phyloP scores from a whole-genome alignment of 2,113 vertebrate species.

The Mugil cephalus region DNA sequence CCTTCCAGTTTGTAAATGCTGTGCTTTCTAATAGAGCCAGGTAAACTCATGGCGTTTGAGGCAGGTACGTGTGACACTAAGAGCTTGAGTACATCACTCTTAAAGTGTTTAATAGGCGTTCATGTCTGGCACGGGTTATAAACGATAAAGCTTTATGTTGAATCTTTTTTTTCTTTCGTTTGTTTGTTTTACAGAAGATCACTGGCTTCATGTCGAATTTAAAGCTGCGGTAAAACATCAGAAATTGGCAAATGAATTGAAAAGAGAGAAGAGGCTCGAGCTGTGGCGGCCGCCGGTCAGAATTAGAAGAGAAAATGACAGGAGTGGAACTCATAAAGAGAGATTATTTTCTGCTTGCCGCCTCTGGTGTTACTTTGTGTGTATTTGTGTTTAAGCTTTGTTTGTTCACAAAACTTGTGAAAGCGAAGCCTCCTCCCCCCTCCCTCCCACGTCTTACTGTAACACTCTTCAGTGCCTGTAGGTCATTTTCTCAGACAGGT shows the following conservation, averaged over 20 bases:
- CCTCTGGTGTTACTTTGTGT: not conserved
- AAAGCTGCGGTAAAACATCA: not conserved
- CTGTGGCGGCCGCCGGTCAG: slow-evolving; percentile 13
- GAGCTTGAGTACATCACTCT: slow-evolving; percentile 2
- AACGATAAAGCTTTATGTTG: slow-evolving; percentile 11
- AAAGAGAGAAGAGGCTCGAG: too few species aligned
- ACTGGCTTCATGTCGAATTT: not conserved
- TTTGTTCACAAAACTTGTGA: slow-evolving; percentile 32
- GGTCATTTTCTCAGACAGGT: slow-evolving; percentile 35
- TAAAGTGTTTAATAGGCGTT: slow-evolving; percentile 37
- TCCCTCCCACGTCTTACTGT: not conserved
- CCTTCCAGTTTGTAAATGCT: slow-evolving; percentile 58
- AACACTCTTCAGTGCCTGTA: not conserved
- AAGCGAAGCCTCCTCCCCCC: slow-evolving; percentile 29
- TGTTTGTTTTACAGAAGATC: not conserved
- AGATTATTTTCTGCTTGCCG: not conserved
- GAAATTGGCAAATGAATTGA: not conserved
- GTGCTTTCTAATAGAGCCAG: slow-evolving; percentile 47
- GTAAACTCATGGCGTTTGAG: slow-evolving; percentile 26
- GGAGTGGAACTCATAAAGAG: not conserved
- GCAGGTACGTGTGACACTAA: slow-evolving; percentile 8
- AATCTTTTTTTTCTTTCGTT: too few species aligned
- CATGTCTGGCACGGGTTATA: slow-evolving; percentile 8
- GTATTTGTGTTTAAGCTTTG: not conserved
- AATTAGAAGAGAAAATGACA: slow-evolving; percentile 13